Percentiles rank a stretch among this genome's conserved stretches.
Evolutionary conservation across 1,140 invertebrate species (phyloP).

Genomic region (Stratiolaelaps scimitus): DNA sequence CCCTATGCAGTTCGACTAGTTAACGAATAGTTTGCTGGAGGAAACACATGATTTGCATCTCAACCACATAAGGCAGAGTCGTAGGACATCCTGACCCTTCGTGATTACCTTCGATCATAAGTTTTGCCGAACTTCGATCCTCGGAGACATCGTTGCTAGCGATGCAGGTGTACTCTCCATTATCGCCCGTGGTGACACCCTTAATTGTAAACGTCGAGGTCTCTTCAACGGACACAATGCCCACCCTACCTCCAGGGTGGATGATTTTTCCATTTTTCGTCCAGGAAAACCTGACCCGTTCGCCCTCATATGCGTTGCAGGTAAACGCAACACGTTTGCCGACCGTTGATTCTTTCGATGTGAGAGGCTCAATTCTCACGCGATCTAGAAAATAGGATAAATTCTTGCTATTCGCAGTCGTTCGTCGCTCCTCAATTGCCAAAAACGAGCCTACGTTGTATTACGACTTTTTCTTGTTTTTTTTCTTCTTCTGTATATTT

Average conservation of each 20-base stretch:
- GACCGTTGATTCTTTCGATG: neutral
- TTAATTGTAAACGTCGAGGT: conserved; percentile 12
- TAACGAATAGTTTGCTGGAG: no score
- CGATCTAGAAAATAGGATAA: neutral
- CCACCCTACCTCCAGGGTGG: neutral
- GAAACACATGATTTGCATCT: no score
- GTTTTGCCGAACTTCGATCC: neutral
- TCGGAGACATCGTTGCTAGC: conserved; percentile 14
- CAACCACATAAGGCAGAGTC: no score
- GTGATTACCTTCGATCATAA: conserved; percentile 16
- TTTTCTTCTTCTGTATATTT: no score
- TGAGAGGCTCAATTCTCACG: neutral
- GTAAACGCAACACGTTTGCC: conserved; percentile 5
- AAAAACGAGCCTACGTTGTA: no score
- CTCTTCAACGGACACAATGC: neutral
- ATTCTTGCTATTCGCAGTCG: no score
- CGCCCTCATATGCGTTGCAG: conserved; percentile 9
- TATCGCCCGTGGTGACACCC: neutral
- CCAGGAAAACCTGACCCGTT: conserved; percentile 20
- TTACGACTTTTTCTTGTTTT: no score
- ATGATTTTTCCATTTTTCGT: conserved; percentile 25
- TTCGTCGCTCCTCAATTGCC: no score
- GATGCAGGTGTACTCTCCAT: conserved; percentile 19
- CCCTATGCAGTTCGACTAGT: no score
- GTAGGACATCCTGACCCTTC: neutral